Percentiles rank a stretch among this genome's conserved stretches.
Conservation (phyloP, 2,888 invertebrate genomes). For the Drosophila vallismaia region DNA sequence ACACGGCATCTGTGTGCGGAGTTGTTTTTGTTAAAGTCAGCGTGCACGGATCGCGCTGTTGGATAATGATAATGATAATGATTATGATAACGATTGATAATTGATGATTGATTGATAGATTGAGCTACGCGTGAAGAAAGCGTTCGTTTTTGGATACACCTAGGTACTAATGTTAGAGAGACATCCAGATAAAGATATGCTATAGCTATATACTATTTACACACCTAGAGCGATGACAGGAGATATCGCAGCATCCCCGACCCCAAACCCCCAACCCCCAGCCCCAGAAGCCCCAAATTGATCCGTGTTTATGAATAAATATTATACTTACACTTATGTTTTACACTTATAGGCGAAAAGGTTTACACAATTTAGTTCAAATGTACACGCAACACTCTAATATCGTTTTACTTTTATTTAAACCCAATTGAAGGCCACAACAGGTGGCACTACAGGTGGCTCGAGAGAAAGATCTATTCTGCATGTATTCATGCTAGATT, state of each 20-base stretch:
- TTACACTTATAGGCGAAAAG: constrained; percentile 68
- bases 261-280: background rate
- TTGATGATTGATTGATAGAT: constrained; percentile 5
- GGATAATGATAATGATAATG: constrained; percentile 14
- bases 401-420: constrained; percentile 42
- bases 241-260: constrained; percentile 10
- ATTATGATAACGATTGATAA: constrained; percentile 2
- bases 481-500: background rate
- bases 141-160: constrained; percentile 63
- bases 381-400: constrained; percentile 61
- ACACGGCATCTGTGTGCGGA: constrained; percentile 14
- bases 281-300: background rate
- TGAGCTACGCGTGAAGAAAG: constrained; percentile 12
- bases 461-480: background rate
- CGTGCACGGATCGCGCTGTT: constrained; percentile 27
- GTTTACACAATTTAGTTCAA: constrained; percentile 78
- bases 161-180: constrained; percentile 36
- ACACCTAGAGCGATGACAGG: constrained; percentile 25
- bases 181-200: constrained; percentile 44
- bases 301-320: constrained; percentile 67
- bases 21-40: constrained; percentile 38
- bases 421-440: constrained; percentile 2
- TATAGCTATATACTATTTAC: constrained; percentile 41
- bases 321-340: constrained; percentile 70
- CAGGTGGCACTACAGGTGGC: no score